Percentiles rank a stretch among this genome's conserved stretches.
phyloP scores from a whole-genome alignment of 1,140 invertebrate genomes.

The Zaprionus ornatus region DNA sequence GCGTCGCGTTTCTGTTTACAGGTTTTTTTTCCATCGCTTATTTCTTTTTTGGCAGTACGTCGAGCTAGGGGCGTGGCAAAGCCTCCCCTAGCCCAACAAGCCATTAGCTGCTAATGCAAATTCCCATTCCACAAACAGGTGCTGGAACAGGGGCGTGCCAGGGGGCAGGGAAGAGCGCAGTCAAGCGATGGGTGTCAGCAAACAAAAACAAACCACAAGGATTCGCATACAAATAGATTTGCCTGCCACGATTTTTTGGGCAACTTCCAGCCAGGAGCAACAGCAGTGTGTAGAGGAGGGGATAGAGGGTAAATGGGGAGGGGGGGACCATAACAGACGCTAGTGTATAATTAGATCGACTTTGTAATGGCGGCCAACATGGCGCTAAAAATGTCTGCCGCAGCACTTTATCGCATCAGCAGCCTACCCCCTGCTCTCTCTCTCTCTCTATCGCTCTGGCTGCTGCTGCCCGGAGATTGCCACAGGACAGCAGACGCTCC shows the following conservation, averaged over 20 bases:
- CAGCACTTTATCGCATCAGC: conserved; percentile 60
- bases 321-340: conserved; percentile 45
- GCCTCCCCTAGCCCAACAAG: not conserved
- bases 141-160: not conserved
- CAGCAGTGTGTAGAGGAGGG: too few relatives aligned
- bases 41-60: conserved; percentile 19
- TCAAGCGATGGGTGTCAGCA: conserved; percentile 46
- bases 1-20: conserved; percentile 5
- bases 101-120: conserved; percentile 47
- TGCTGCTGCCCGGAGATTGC: conserved; percentile 8
- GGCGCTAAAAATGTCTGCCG: conserved; percentile 63
- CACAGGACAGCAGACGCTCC: conserved; percentile 43
- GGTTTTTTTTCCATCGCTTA: not conserved
- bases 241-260: conserved; percentile 26
- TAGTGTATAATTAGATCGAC: conserved; percentile 66
- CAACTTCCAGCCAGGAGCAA: not conserved
- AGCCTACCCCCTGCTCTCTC: not conserved
- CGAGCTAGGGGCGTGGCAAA: conserved; percentile 4
- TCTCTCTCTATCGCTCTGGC: not conserved
- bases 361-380: conserved; percentile 65
- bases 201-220: conserved; percentile 50
- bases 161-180: not conserved
- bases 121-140: conserved; percentile 22
- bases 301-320: not conserved
- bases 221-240: conserved; percentile 60